Evolutionary conservation across 2,888 invertebrate genomes (phyloP).

Genomic region (Siphlonurus alternatus): DNA sequence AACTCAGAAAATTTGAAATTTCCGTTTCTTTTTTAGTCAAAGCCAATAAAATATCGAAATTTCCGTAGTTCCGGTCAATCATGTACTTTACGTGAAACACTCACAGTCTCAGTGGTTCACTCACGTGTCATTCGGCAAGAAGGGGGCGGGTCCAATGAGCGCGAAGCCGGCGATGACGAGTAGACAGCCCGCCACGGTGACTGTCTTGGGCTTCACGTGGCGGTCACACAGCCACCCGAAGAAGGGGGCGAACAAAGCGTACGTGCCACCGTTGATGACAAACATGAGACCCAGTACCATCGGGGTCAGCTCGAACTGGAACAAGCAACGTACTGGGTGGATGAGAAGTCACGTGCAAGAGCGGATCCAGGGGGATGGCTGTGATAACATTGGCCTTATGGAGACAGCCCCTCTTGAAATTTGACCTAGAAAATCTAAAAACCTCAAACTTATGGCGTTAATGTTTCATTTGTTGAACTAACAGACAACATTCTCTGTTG

Average conservation of each 20-base stretch:
- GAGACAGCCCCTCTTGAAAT: too few species aligned
- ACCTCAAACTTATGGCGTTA: too few species aligned
- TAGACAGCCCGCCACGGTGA: constrained; percentile 47
- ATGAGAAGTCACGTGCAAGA: too few species aligned
- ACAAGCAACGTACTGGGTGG: too few species aligned
- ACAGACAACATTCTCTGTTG: too few species aligned
- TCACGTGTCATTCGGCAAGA: constrained; percentile 45
- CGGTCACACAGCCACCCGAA: constrained; percentile 73
- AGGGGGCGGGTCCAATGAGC: constrained; percentile 66
- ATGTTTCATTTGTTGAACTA: too few species aligned
- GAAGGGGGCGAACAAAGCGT: constrained; percentile 58
- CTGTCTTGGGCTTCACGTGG: constrained; percentile 28
- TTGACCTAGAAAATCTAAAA: too few species aligned
- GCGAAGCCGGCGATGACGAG: constrained; percentile 50
- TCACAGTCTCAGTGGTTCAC: constrained; percentile 9
- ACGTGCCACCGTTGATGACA: constrained; percentile 65
- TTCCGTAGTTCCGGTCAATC: background rate
- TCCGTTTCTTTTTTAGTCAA: too few species aligned
- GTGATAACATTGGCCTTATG: too few species aligned
- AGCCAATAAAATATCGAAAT: too few species aligned
- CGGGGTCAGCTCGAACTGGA: constrained; percentile 46
- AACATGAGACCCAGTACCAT: constrained; percentile 63
- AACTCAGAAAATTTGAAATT: too few species aligned
- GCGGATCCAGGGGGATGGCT: too few species aligned
- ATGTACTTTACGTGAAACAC: background rate